These are phyloP conservation scores for Mongoloraphidia duomilia DNA, from an alignment of 2,888 invertebrate genomes.

Conservation along the genomic window DNA sequence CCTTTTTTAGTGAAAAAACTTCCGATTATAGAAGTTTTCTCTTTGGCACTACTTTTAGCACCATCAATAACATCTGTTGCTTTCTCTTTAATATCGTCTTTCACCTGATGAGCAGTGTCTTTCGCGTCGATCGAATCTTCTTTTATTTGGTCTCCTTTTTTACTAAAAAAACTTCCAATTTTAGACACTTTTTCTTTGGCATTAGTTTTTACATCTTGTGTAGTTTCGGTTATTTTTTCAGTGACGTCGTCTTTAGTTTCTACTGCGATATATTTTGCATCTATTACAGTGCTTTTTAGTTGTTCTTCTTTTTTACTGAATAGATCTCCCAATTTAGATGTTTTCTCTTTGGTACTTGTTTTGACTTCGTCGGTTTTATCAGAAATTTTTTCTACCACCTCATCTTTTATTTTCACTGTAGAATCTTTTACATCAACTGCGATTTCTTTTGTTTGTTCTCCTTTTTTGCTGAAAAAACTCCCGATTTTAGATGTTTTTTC, in stretches of 20 bases:
- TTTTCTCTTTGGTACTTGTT: too few relatives aligned
- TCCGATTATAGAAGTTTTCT: neutral
- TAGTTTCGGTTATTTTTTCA: constrained; percentile 2
- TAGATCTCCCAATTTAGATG: too few relatives aligned
- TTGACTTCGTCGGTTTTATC: too few relatives aligned
- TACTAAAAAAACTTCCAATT: constrained; percentile 1
- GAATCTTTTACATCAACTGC: too few relatives aligned
- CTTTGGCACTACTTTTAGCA: neutral
- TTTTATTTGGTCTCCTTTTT: neutral
- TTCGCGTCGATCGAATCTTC: constrained; percentile 5
- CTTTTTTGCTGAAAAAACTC: too few relatives aligned
- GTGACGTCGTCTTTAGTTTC: neutral
- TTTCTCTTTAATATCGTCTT: neutral
- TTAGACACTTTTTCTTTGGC: neutral
- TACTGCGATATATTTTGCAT: too few relatives aligned
- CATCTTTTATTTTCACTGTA: too few relatives aligned
- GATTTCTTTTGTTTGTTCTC: too few relatives aligned
- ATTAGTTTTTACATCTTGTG: neutral
- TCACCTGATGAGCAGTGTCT: neutral
- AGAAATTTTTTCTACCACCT: too few relatives aligned
- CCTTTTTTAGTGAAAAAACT: neutral
- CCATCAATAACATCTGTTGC: neutral
- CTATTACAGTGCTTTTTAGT: too few relatives aligned
- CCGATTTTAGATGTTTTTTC: too few relatives aligned
- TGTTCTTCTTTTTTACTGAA: constrained; percentile 8